Base-by-base conservation (phyloP, 2,888 invertebrate genomes). In the Augochlorella aurata region DNA sequence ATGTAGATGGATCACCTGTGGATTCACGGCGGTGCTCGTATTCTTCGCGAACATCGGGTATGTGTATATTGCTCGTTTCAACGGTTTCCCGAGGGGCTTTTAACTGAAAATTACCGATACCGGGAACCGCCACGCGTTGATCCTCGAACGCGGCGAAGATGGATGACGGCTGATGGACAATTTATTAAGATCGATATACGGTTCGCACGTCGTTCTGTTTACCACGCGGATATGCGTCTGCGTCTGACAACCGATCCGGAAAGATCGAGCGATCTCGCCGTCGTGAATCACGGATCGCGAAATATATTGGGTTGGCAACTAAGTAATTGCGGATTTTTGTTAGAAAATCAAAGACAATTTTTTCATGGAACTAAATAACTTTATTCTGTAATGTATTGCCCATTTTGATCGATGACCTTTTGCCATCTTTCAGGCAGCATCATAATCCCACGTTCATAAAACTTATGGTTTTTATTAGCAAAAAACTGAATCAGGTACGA, bases 111-210 rank as follows among this genome's bases (percentile, higher is more conserved):
- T 80, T 78, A 81, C 66, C 72, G 50, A 70, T 69, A 54, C 58
- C 58, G 69, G 78, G 76, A 68, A 68, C 54, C 70, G 79, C 82
- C 78, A 82, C 85, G 85, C 84, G 89, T 89, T 86, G 82, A 88
- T 84, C 87, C 81, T 47, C 14, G 18, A 66, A 29, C 79, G 29
- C 63, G 16, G 9, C 71, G 85, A 90, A 90, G 91, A 91, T 86
- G 85, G 90, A 91, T 91, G 84, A 77, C 81, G 83, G 81, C 81
- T 89, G 88, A 92, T 88, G 89, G 90, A 82, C 77, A 87, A 89
- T 88, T 87, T 78, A 92, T 92, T 90, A 85, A 91, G 92, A 92
- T 90, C 89, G 92, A 92, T 90, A 85, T 52, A 45, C 38, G 47
- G 61, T 47, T 70, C 47, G 24, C 63, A 73, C 77, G 81, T 85